Base-by-base conservation (phyloP, 2,888 invertebrate genomes). In the Anagyrus pseudococci region DNA sequence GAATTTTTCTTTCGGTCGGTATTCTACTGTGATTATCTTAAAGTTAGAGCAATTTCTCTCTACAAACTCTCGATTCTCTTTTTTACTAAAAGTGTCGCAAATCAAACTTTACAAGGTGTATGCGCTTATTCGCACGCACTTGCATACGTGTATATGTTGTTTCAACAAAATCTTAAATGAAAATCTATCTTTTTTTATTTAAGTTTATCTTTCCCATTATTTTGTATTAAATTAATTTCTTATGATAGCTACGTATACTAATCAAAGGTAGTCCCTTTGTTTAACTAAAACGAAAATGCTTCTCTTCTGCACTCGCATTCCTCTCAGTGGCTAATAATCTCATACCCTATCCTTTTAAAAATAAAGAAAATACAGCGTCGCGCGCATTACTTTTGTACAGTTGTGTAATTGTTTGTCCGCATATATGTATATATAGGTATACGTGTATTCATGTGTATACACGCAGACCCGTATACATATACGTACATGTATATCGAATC, bases 351-450 rank as follows among this genome's bases (percentile, higher is more conserved):
- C 43, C 43, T 2, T 43, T 17, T 58, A 48, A 53, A 23, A 47
- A 23, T 13, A 46, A 46, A 23, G 23, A 46, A 20, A 25, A 23
- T 54, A 46, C 48, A 53, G 54, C 55, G 52, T 55, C 55, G 58
- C 40, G 61, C 50, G 64, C 37, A 64, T 64, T 60, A 63, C 53
- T 63, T 62, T 63, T 64, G 60, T 67, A 64, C 64, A 64, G 58
- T 61, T 64, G 61, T 61, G 46, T 64, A 56, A 64, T 67, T 58
- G 58, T 64, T 64, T 61, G 56, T 61, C 40, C 55, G 55, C 56
- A 33, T 53, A 37, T 15, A 29, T 53, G 46, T 61, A 55, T 55
- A 60, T 60, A n/a, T n/a, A n/a, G n/a, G n/a, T n/a, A n/a, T n/a
- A n/a, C n/a, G n/a, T n/a, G n/a, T n/a, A n/a, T n/a, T n/a, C n/a